A percentile compares a stretch with the other conserved stretches of the same genome.
Conservation (phyloP, 2,797 vertebrate genomes). For the Craterocephalus amniculus region DNA sequence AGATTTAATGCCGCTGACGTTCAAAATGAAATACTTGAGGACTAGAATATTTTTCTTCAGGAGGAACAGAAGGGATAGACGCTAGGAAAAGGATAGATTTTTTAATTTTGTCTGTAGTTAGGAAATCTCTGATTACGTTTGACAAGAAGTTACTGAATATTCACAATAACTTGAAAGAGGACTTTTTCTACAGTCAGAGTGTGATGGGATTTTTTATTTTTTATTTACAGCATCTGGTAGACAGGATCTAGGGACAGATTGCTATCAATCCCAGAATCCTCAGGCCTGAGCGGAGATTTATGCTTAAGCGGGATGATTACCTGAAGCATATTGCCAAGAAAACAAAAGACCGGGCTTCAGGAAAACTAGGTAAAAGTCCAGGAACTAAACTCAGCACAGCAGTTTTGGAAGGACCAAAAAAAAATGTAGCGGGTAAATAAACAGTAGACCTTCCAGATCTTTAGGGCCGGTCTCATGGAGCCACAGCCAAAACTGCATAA, state of each 20-base stretch:
- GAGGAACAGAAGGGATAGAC: background rate
- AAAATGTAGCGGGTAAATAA: background rate
- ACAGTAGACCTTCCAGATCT: background rate
- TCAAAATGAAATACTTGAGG: background rate
- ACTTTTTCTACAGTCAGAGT: too few relatives aligned
- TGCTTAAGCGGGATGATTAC: too few relatives aligned
- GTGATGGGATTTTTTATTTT: too few relatives aligned
- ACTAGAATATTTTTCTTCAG: background rate
- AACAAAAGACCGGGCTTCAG: too few relatives aligned
- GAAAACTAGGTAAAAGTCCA: too few relatives aligned
- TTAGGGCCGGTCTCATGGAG: background rate
- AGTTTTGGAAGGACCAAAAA: background rate
- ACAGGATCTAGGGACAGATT: too few relatives aligned
- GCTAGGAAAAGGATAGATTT: background rate
- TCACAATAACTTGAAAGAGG: constrained; percentile 2
- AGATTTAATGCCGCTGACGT: background rate
- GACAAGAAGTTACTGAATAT: constrained; percentile 20
- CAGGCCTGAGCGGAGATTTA: too few relatives aligned
- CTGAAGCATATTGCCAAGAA: too few relatives aligned
- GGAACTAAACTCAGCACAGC: background rate
- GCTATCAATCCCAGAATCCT: too few relatives aligned
- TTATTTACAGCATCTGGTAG: too few relatives aligned
- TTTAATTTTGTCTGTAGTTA: background rate
- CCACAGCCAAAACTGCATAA: background rate
- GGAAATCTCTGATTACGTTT: background rate